Base-by-base conservation (phyloP, 2,888 invertebrate species). In the Cryptus armator region DNA sequence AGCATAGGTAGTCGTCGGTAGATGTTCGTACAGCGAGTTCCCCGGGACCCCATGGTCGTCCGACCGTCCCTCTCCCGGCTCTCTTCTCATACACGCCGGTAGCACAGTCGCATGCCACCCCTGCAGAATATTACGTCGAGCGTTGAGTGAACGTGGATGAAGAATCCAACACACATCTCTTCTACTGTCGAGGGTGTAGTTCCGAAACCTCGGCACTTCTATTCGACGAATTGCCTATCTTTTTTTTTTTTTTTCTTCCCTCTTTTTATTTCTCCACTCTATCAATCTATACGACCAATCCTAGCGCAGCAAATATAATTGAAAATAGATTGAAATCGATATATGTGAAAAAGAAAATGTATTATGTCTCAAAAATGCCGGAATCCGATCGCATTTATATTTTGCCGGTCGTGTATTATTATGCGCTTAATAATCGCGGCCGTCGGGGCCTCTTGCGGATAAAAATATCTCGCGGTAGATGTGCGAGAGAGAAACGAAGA, bases 91-190 rank as follows among this genome's bases (percentile, higher is more conserved):
- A 78, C 87, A 84, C 85, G 46, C 81, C 59, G 12, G 32, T 44
- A 32, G 37, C 84, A 81, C 85, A 37, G 79, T 71, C 75, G 82
- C 83, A 67, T 53, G 53, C 85, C 83, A 87, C 84, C 86, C 87
- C 84, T 87, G 88, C 89, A 85, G 90, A 87, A 90, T 91, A 91
- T 90, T 90, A 89, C 88, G 86, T 86, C 81, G 88, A 88, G 91
- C 90, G 90, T 76, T 89, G 91, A 91, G 91, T 89, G 90, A 90
- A 91, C 90, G 89, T 88, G 90, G 90, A 91, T 90, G 89, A 89
- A 78, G 72, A 62, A 59, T 71, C 76, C 53, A 70, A 29, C 32
- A 12, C 74, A n/a, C 51, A 59, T 24, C 56, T 32, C 14, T 46
- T n/a, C 37, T 85, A 90, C 89, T 56, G 90, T 89, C 91, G 88